These are phyloP conservation scores for Hepsetus odoe DNA, from an alignment of 2,113 vertebrate species.

Conservation along the genomic window DNA sequence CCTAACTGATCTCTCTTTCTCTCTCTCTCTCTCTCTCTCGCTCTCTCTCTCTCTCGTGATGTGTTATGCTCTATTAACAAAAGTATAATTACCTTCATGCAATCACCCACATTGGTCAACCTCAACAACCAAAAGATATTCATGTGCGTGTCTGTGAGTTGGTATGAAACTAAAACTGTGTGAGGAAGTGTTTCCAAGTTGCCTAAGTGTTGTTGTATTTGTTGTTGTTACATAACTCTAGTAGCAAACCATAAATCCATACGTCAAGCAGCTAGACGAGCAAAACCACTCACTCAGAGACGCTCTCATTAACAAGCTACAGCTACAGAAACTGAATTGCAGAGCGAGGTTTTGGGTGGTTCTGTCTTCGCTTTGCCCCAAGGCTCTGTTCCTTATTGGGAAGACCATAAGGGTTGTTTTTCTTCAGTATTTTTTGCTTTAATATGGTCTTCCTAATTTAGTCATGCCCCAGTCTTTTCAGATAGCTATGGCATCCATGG, in stretches of 20 bases:
- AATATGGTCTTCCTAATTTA: no score
- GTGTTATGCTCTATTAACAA: slow-evolving; percentile 15
- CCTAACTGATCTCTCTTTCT: slow-evolving; percentile 19
- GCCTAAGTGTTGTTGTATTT: slow-evolving; percentile 24
- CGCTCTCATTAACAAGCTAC: slow-evolving; percentile 27
- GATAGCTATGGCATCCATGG: no score
- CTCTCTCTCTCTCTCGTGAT: background rate
- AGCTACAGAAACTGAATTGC: background rate
- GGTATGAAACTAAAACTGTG: slow-evolving; percentile 16
- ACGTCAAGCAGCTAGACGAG: slow-evolving; percentile 43
- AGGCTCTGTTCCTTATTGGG: no score
- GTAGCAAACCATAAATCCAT: slow-evolving; percentile 9
- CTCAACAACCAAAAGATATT: slow-evolving; percentile 23
- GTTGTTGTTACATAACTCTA: slow-evolving; percentile 42
- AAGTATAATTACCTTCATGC: slow-evolving; percentile 27
- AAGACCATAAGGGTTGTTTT: no score
- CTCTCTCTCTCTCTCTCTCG: background rate
- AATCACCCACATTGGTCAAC: slow-evolving; percentile 8
- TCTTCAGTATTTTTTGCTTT: no score
- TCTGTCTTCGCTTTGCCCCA: no score
- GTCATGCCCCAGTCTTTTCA: no score
- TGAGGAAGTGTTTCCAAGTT: slow-evolving; percentile 17
- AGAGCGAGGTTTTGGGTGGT: no score
- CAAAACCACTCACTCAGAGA: slow-evolving; percentile 32
- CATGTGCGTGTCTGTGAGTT: background rate